Percentiles rank a stretch among this genome's conserved stretches.
phyloP scores from a whole-genome alignment of 2,888 invertebrate genomes.

The Drosophila subquinaria region DNA sequence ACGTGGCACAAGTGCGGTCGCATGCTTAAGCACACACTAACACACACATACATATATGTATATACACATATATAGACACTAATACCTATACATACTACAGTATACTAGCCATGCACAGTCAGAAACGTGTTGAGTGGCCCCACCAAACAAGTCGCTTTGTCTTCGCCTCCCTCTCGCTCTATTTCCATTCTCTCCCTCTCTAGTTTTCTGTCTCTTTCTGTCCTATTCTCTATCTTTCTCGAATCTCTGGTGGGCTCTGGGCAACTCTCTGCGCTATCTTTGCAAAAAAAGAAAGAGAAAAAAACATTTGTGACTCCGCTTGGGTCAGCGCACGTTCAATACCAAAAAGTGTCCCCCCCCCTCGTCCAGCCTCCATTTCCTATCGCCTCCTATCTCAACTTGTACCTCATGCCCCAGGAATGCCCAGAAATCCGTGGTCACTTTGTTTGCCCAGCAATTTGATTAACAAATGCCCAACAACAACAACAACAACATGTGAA shows the following conservation, averaged over 20 bases:
- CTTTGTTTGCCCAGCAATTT: constrained; percentile 73
- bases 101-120: constrained; percentile 26
- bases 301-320: constrained; percentile 32
- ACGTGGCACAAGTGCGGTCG: constrained; percentile 82
- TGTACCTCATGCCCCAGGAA: neutral
- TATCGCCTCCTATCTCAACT: neutral
- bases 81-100: constrained; percentile 22
- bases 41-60: constrained; percentile 39
- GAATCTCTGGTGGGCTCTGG: constrained; percentile 42
- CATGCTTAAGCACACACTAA: constrained; percentile 75
- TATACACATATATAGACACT: constrained; percentile 35
- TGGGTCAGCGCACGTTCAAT: constrained; percentile 53
- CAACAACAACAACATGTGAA: constrained; percentile 25
- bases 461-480: constrained; percentile 56
- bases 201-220: constrained; percentile 17
- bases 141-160: constrained; percentile 64
- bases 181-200: constrained; percentile 16
- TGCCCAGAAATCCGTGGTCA: constrained; percentile 12
- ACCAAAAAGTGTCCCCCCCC: constrained; percentile 15
- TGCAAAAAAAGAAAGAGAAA: constrained; percentile 16
- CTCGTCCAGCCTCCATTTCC: neutral
- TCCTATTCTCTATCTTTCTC: constrained; percentile 43
- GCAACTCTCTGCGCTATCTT: constrained; percentile 46
- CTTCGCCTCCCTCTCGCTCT: constrained; percentile 42
- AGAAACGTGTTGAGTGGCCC: constrained; percentile 79